phyloP scores from a whole-genome alignment of 2,113 vertebrate species.

The Brachyistius frenatus region DNA sequence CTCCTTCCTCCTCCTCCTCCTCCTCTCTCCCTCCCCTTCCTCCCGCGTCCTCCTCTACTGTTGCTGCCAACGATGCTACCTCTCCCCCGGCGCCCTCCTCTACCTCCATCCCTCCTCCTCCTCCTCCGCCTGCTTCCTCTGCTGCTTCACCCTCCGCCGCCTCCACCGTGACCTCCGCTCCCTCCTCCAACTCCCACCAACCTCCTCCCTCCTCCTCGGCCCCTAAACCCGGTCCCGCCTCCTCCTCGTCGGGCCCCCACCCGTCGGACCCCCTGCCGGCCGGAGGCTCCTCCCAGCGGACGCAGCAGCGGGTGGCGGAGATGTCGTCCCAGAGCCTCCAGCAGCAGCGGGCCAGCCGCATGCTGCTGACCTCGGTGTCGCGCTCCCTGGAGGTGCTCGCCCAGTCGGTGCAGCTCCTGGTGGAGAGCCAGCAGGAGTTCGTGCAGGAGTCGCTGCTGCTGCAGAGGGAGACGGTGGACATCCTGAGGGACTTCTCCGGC shows the following conservation, averaged over 20 bases:
- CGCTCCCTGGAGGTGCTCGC: constrained; percentile 81
- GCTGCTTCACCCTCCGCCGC: background rate
- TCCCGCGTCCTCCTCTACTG: background rate
- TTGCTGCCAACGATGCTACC: constrained; percentile 14
- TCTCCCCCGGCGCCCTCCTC: constrained; percentile 4
- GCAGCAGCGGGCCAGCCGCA: constrained; percentile 82
- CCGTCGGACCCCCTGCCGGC: constrained; percentile 32
- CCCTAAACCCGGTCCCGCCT: background rate
- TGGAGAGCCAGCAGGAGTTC: constrained; percentile 84
- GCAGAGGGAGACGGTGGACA: constrained; percentile 81
- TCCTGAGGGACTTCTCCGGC: constrained; percentile 83
- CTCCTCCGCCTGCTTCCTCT: background rate
- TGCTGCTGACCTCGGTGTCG: constrained; percentile 79
- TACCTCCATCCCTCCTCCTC: background rate
- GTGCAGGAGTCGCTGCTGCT: constrained; percentile 81
- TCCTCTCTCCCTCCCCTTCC: background rate
- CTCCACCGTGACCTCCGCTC: background rate
- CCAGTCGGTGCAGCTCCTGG: constrained; percentile 81
- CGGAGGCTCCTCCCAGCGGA: constrained; percentile 21
- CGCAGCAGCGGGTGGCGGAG: constrained; percentile 63
- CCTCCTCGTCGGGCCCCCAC: background rate
- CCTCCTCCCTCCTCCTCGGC: constrained; percentile 1
- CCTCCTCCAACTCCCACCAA: background rate
- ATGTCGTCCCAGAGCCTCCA: constrained; percentile 78
- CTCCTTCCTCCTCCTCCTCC: background rate